Base-by-base conservation (phyloP, 2,888 invertebrate genomes). In the Hydropsyche betteni region DNA sequence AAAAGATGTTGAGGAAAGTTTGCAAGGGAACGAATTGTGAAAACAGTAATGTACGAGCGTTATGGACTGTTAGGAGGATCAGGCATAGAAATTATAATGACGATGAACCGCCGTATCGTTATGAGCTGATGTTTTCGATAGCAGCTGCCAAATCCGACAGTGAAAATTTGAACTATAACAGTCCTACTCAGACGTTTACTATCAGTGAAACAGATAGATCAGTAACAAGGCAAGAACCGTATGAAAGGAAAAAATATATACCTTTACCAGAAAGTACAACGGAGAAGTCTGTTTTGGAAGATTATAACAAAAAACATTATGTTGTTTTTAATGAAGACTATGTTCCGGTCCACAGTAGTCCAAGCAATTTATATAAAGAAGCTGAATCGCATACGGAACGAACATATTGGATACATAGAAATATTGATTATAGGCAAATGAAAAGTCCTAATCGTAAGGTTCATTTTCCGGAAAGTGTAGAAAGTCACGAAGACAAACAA, bases 1-100 rank as follows among this genome's bases (percentile, higher is more conserved):
- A 80, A 61, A 78, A 77, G 44, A 44, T 44, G 44, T 10, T 44
- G 44, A 68, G 58, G 10, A 10, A 52, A 14, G 44, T 61, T 5
- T 77, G 77, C 53, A 51, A 64, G 5, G 75, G 75, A 58, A 83
- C 87, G 58, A 86, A 87, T 38, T 86, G 86, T 79, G 89, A 89
- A 77, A 85, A 84, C 80, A 86, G 88, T 77, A 85, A 85, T 51
- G 86, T 90, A 4, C 86, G 89, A 81, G 92, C 92, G 0, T 82
- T 90, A 75, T 93, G 93, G 93, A 89, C 90, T 0, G 91, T 92
- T 4, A 91, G 91, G 83, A 87, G 92, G 72, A 88, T 91, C 72
- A 84, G 92, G 58, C 92, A 93, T 82, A 85, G 92, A 64, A 92
- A 92, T 82, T 86, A 90, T 75, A 90, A 90, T 80, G 82, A 83